phyloP scores from a whole-genome alignment of 2,113 vertebrate genomes.

The Macaca nemestrina region DNA sequence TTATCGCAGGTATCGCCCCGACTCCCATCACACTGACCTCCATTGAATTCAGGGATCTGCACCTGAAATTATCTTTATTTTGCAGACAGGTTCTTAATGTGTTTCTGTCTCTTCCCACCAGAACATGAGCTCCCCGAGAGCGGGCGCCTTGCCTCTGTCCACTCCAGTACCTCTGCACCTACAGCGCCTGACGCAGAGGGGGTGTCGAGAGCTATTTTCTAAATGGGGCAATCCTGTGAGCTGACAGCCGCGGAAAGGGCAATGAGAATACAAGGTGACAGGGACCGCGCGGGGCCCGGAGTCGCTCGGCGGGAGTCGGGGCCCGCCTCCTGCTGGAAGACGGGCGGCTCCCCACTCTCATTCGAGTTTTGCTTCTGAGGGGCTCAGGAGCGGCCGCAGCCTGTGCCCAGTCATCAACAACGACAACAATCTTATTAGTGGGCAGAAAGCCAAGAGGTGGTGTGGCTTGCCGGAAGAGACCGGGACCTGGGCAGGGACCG shows the following conservation, averaged over 20 bases:
- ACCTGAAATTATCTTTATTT: not conserved
- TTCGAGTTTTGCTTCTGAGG: not conserved
- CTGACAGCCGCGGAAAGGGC: not conserved
- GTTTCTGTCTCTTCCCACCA: not conserved
- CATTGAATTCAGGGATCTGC: not conserved
- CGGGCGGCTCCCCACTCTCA: not conserved
- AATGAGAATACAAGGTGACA: not conserved
- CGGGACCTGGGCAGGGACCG: too few species aligned
- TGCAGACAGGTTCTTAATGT: not conserved
- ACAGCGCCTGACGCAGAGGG: not conserved
- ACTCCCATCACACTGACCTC: not conserved
- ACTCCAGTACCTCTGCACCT: not conserved
- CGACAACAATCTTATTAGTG: not conserved
- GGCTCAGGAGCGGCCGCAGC: too few species aligned
- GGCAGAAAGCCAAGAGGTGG: not conserved
- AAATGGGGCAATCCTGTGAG: not conserved
- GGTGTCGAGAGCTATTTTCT: not conserved
- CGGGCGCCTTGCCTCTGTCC: not conserved
- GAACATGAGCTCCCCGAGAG: not conserved
- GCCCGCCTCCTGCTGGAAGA: not conserved
- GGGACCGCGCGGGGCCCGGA: too few species aligned
- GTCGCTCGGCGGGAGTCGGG: not conserved
- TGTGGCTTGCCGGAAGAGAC: not conserved
- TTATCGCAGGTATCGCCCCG: not conserved
- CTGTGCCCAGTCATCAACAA: not conserved